phyloP scores from a whole-genome alignment of 2,113 vertebrate genomes.

The Upupa epops region DNA sequence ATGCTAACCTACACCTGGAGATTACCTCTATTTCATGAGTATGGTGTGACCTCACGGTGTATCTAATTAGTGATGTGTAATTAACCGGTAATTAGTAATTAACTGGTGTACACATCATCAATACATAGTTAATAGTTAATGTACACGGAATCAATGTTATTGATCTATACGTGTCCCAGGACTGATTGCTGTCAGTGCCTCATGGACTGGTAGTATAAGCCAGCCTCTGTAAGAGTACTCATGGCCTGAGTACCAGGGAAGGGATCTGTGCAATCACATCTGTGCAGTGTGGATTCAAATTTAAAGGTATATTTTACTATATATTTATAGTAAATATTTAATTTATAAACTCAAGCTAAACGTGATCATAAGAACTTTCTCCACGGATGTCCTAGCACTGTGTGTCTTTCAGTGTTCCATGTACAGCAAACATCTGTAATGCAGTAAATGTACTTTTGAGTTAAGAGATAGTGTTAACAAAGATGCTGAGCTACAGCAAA shows the following conservation, averaged over 20 bases:
- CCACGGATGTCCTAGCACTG: background rate
- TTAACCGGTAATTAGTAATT: too few species aligned
- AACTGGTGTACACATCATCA: background rate
- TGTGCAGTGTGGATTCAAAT: background rate
- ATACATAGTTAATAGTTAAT: background rate
- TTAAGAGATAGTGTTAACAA: background rate
- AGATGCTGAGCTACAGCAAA: background rate
- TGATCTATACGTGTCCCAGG: background rate
- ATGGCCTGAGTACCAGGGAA: rapidly evolving
- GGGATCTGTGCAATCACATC: background rate
- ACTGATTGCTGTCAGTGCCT: background rate
- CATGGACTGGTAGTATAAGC: background rate
- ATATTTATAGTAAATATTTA: too few species aligned
- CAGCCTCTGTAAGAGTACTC: background rate
- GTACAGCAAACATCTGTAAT: background rate
- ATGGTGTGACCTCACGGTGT: background rate
- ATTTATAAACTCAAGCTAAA: too few species aligned
- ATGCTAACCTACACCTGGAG: background rate
- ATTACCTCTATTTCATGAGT: background rate
- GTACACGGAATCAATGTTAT: background rate
- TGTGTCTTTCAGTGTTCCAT: background rate
- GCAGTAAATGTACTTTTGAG: background rate
- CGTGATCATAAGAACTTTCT: background rate
- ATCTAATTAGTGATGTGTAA: background rate
- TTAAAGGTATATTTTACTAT: background rate